Percentiles rank a stretch among this genome's conserved stretches.
These are phyloP conservation scores for Drosophila rellima DNA, from an alignment of 2,888 invertebrate species.

Conservation along the genomic window DNA sequence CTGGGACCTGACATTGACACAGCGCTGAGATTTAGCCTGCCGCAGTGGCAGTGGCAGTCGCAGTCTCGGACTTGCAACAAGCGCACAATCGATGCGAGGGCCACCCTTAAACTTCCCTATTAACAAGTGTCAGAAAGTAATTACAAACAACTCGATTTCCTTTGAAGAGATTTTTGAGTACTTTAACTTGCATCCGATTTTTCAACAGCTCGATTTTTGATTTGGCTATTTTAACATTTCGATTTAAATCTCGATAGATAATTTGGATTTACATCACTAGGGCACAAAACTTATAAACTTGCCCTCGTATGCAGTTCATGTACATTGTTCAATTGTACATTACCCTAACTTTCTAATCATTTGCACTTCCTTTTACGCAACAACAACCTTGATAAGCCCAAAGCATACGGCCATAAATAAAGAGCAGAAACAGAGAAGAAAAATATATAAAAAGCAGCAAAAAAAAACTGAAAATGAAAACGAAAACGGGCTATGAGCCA, in stretches of 20 bases:
- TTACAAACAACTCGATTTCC: no score
- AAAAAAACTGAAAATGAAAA: constrained; percentile 60
- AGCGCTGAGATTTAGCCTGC: constrained; percentile 19
- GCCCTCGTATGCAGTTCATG: constrained; percentile 55
- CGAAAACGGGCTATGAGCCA: constrained; percentile 54
- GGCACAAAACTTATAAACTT: constrained; percentile 21
- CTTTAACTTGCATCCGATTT: no score
- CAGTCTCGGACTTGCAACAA: constrained; percentile 16
- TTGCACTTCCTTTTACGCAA: constrained; percentile 80
- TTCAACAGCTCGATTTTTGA: no score
- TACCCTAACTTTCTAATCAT: constrained; percentile 71
- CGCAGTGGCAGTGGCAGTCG: neutral
- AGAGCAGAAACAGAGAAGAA: constrained; percentile 14
- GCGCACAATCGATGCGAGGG: constrained; percentile 12
- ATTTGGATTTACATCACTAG: no score
- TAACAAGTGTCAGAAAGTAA: no score
- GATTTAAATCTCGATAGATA: no score
- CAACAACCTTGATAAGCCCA: constrained; percentile 75
- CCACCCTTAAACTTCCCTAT: constrained; percentile 7
- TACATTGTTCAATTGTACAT: constrained; percentile 16
- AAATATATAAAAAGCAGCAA: neutral
- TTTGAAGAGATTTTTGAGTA: no score
- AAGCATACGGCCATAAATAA: neutral
- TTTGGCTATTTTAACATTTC: no score
- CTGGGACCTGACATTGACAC: constrained; percentile 46